A percentile compares a stretch with the other conserved stretches of the same genome.
Evolutionary conservation across 2,888 invertebrate genomes (phyloP).

Genomic region (Apotomis turbidana): DNA sequence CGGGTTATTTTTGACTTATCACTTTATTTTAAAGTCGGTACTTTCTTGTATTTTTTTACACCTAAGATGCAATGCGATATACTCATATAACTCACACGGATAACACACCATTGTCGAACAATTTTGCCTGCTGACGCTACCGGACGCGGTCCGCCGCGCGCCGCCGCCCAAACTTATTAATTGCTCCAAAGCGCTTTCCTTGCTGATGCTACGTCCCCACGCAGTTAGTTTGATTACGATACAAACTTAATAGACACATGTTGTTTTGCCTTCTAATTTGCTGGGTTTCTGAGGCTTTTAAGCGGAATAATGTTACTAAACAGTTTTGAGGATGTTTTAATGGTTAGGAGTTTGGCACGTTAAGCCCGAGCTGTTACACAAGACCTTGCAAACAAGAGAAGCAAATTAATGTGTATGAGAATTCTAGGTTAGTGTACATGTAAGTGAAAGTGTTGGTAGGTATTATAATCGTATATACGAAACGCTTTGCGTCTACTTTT

Average conservation of each 20-base stretch:
- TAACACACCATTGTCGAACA: background rate
- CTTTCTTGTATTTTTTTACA: too few relatives aligned
- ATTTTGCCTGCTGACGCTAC: constrained; percentile 22
- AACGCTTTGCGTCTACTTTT: too few relatives aligned
- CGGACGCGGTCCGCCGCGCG: constrained; percentile 65
- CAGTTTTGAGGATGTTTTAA: background rate
- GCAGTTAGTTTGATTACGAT: constrained; percentile 33
- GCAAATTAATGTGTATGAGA: too few relatives aligned
- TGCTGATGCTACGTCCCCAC: constrained; percentile 33
- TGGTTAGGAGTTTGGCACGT: background rate
- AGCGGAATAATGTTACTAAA: background rate
- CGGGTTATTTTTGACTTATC: too few relatives aligned
- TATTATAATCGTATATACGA: too few relatives aligned
- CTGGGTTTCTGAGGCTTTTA: background rate
- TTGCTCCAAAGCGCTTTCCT: constrained; percentile 62
- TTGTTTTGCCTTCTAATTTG: constrained; percentile 28
- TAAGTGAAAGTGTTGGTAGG: too few relatives aligned
- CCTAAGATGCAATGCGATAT: too few relatives aligned
- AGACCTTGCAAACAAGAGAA: too few relatives aligned
- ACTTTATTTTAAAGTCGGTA: too few relatives aligned
- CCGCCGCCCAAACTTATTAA: constrained; percentile 75
- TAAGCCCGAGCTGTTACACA: background rate
- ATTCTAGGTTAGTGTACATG: too few relatives aligned
- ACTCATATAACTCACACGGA: too few relatives aligned
- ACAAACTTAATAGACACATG: constrained; percentile 37